These are phyloP conservation scores for Musca vetustissima DNA, from an alignment of 1,140 invertebrate species.

Conservation along the genomic window DNA sequence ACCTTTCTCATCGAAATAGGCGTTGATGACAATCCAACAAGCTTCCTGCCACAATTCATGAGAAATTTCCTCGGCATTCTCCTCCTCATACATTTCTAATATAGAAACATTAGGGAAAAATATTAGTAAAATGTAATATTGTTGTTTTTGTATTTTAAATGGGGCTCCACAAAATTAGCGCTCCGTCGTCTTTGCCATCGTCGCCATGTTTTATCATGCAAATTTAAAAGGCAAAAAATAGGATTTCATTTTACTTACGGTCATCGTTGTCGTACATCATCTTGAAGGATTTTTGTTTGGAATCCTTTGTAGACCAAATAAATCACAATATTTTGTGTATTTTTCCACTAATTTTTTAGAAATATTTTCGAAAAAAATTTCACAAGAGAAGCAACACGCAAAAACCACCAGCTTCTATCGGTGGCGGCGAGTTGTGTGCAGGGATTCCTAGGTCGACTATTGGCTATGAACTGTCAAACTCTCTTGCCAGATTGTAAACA, in stretches of 20 bases:
- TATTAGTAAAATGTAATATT: neutral
- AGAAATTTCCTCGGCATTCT: conserved; percentile 79
- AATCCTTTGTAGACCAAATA: neutral
- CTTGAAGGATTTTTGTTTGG: conserved; percentile 52
- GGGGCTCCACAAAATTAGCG: conserved; percentile 30
- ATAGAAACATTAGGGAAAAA: neutral
- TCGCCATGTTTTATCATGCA: conserved; percentile 27
- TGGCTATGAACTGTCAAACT: no score
- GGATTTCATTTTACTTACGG: conserved; percentile 34
- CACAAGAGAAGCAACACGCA: conserved; percentile 2
- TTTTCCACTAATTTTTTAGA: neutral
- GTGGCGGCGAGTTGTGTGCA: neutral
- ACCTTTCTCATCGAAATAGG: conserved; percentile 99
- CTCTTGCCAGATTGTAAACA: no score
- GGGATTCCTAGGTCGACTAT: no score
- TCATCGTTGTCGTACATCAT: conserved; percentile 55
- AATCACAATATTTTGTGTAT: neutral
- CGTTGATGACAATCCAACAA: conserved; percentile 99
- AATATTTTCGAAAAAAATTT: neutral
- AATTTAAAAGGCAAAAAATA: neutral
- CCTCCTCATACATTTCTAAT: conserved; percentile 48
- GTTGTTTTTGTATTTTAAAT: neutral
- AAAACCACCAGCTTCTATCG: neutral
- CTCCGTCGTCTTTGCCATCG: conserved; percentile 27
- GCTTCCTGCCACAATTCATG: conserved; percentile 98